Conservation (phyloP, 2,113 vertebrate species). For the Excalfactoria chinensis region DNA sequence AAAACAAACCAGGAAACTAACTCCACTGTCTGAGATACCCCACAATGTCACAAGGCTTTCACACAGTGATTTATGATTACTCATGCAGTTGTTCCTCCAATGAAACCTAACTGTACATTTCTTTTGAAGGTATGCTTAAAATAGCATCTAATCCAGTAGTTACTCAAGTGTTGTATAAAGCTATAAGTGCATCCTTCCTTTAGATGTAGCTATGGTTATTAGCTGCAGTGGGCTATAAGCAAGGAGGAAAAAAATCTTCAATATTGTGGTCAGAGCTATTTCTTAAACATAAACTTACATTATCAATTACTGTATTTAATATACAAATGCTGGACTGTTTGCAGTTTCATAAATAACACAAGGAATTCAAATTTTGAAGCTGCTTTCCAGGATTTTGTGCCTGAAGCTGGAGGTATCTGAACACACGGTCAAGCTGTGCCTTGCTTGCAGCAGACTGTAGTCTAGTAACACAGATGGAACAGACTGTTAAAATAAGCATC, state of each 20-base stretch:
- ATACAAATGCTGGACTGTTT: constrained; percentile 54
- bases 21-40: background rate
- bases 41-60: background rate
- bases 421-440: constrained; percentile 20
- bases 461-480: background rate
- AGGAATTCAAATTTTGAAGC: constrained; percentile 62
- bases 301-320: constrained; percentile 56
- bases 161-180: background rate
- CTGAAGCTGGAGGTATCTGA: constrained; percentile 44
- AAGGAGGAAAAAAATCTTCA: constrained; percentile 26
- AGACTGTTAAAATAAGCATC: constrained; percentile 63
- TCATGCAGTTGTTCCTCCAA: background rate
- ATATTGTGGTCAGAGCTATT: background rate
- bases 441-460: constrained; percentile 27
- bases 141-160: background rate
- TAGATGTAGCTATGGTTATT: constrained; percentile 20
- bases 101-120: background rate
- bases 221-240: background rate
- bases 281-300: constrained; percentile 22
- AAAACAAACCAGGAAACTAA: background rate
- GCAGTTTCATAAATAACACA: constrained; percentile 60
- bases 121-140: background rate
- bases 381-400: constrained; percentile 65
- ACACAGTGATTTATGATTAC: background rate
- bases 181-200: constrained; percentile 1